Evolutionary conservation across 2,113 vertebrate genomes (phyloP).

Genomic region (Tinamus guttatus): DNA sequence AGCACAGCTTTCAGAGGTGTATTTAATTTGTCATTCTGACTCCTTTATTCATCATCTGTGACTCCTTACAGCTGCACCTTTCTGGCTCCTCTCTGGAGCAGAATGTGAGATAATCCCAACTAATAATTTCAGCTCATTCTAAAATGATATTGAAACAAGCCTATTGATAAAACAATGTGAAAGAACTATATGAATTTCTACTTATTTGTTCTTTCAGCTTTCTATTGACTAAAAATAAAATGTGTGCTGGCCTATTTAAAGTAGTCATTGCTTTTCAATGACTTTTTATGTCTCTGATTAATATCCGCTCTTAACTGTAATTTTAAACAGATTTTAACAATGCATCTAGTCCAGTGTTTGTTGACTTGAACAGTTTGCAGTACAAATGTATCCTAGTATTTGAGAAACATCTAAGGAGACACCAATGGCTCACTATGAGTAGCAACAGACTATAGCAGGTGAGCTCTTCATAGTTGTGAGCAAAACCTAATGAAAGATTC

Average conservation of each 20-base stretch:
- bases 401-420: background rate
- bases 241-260: background rate
- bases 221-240: background rate
- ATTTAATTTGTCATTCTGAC: background rate
- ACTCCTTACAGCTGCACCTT: background rate
- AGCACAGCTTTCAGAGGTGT: background rate
- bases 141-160: background rate
- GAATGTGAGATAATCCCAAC: background rate
- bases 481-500: background rate
- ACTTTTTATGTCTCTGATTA: background rate
- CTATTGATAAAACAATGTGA: background rate
- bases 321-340: slow-evolving; percentile 18
- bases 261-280: background rate
- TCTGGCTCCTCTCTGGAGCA: background rate
- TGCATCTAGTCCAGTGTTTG: slow-evolving; percentile 5
- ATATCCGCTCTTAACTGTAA: slow-evolving; percentile 8
- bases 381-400: background rate
- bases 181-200: background rate
- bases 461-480: background rate
- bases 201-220: background rate
- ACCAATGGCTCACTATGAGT: background rate
- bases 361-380: slow-evolving; percentile 26
- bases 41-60: background rate
- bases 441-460: background rate
- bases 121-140: background rate